phyloP scores from a whole-genome alignment of 1,140 invertebrate species.

The Himalopsyche phryganea region DNA sequence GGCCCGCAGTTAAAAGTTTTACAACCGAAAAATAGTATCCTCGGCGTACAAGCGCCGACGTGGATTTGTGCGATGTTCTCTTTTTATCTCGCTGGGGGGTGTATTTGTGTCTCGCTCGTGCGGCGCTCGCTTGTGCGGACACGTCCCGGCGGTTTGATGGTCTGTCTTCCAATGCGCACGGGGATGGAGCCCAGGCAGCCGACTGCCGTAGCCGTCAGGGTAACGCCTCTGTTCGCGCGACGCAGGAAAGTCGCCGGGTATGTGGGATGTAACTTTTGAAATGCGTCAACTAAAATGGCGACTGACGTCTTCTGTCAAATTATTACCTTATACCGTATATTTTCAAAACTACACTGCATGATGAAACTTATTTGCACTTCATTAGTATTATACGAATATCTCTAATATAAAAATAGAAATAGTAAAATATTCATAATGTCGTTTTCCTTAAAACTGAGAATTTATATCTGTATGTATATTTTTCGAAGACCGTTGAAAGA shows the following conservation, averaged over 20 bases:
- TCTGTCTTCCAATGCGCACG: conserved; percentile 76
- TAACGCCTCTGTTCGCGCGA: conserved; percentile 37
- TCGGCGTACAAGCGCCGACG: conserved; percentile 6
- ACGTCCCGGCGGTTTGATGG: conserved; percentile 73
- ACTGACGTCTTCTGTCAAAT: not conserved
- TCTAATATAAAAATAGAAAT: too few species aligned
- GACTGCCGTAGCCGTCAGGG: conserved; percentile 58
- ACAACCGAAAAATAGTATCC: conserved; percentile 53
- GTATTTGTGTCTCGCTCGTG: conserved; percentile 43
- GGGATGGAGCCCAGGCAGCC: conserved; percentile 50
- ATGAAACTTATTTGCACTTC: too few species aligned
- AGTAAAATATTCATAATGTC: too few species aligned
- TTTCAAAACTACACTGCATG: too few species aligned
- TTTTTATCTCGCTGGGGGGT: conserved; percentile 27
- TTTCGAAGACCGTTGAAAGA: too few species aligned
- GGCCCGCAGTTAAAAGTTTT: conserved; percentile 56
- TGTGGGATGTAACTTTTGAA: conserved; percentile 23
- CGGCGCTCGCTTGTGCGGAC: conserved; percentile 46
- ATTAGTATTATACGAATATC: too few species aligned
- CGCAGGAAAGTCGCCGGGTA: conserved; percentile 26
- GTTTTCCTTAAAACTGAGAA: too few species aligned
- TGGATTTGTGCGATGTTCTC: conserved; percentile 7
- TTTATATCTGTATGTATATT: too few species aligned
- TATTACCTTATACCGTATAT: too few species aligned
- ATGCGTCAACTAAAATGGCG: conserved; percentile 23